These are phyloP conservation scores for Megaleporinus macrocephalus DNA, from an alignment of 2,113 vertebrate genomes.

Conservation along the genomic window DNA sequence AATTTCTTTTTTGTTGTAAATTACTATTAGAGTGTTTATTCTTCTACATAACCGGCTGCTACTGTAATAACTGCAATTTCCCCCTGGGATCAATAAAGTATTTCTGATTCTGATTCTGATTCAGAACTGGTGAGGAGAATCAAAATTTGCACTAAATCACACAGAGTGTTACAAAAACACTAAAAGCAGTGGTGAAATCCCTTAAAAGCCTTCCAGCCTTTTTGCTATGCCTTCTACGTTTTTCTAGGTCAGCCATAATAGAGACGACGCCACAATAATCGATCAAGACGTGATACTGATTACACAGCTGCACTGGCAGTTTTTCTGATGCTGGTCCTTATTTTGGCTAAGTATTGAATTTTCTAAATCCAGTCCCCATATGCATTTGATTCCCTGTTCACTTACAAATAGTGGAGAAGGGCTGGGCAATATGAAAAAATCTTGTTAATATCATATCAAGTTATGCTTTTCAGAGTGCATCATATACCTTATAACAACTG, in stretches of 20 bases:
- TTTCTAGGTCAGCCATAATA: neutral
- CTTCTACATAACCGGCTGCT: too few species aligned
- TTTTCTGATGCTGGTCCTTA: neutral
- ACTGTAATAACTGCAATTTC: too few species aligned
- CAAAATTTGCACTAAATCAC: neutral
- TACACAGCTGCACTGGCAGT: neutral
- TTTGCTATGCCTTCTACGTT: neutral
- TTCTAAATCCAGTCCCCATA: neutral
- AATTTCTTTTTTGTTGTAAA: too few species aligned
- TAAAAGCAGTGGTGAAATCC: neutral
- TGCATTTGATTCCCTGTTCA: neutral
- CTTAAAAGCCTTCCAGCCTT: neutral
- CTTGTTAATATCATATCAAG: too few species aligned
- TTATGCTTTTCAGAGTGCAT: too few species aligned
- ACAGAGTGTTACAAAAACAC: neutral
- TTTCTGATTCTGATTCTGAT: too few species aligned
- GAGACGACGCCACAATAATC: neutral
- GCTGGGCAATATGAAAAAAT: neutral
- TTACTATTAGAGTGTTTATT: too few species aligned
- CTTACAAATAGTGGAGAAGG: neutral
- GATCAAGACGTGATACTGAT: neutral
- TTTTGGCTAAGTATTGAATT: neutral
- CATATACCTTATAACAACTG: too few species aligned
- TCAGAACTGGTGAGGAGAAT: neutral
- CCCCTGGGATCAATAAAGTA: too few species aligned